A percentile compares a stretch with the other conserved stretches of the same genome.
Evolutionary conservation across 2,113 vertebrate species (phyloP).

Genomic region (Nibea coibor): DNA sequence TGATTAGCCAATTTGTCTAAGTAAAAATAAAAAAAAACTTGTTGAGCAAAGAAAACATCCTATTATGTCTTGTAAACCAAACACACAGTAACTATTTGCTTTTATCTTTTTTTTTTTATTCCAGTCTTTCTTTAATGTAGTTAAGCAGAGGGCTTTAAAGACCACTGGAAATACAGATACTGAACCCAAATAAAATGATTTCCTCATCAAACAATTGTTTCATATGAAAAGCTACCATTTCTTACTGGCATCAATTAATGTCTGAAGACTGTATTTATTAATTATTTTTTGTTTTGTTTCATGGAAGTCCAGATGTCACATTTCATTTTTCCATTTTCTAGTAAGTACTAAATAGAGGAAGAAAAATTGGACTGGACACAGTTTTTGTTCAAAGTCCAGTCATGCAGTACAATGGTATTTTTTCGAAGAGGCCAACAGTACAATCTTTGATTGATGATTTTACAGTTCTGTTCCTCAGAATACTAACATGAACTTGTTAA

Average conservation of each 20-base stretch:
- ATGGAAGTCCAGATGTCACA: background rate
- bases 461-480: background rate
- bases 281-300: background rate
- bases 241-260: background rate
- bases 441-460: constrained; percentile 30
- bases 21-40: background rate
- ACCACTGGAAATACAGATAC: background rate
- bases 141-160: background rate
- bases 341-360: background rate
- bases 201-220: too few species aligned
- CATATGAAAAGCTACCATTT: too few species aligned
- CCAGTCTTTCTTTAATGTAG: background rate
- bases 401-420: background rate
- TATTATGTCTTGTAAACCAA: background rate
- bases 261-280: background rate
- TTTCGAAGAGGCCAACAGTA: background rate
- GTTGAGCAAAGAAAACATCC: background rate
- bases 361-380: background rate
- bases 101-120: background rate
- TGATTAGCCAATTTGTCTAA: background rate
- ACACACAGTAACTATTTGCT: background rate
- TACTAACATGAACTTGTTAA: constrained; percentile 10
- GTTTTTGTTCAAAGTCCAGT: background rate
- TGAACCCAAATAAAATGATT: background rate
- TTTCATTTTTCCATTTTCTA: background rate